phyloP scores from a whole-genome alignment of 1,140 invertebrate species.

The Megalopta genalis region DNA sequence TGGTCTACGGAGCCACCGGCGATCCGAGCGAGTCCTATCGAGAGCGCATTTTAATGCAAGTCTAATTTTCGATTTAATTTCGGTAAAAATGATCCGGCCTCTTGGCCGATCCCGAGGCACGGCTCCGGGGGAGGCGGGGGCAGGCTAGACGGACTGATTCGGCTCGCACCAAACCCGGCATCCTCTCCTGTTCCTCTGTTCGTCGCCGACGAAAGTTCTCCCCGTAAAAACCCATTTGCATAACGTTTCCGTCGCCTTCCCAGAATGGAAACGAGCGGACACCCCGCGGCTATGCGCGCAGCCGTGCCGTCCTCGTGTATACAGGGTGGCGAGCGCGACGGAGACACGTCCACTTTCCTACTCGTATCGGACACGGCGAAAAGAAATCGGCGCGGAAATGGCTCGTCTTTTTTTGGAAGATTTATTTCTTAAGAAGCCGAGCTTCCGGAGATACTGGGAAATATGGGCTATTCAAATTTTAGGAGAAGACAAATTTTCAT shows the following conservation, averaged over 20 bases:
- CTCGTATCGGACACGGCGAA: background rate
- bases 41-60: slow-evolving; percentile 75
- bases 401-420: too few species aligned
- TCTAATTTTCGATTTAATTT: slow-evolving; percentile 79
- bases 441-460: too few species aligned
- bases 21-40: slow-evolving; percentile 69
- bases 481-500: too few species aligned
- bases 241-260: slow-evolving; percentile 73
- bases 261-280: slow-evolving; percentile 70
- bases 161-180: slow-evolving; percentile 34
- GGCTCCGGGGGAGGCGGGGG: slow-evolving; percentile 26
- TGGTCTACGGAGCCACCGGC: slow-evolving; percentile 63
- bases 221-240: slow-evolving; percentile 71
- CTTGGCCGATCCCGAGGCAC: slow-evolving; percentile 58
- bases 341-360: background rate
- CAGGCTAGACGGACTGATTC: slow-evolving; percentile 44
- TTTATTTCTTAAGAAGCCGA: too few species aligned
- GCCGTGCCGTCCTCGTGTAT: background rate
- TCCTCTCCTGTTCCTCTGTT: slow-evolving; percentile 34
- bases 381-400: background rate
- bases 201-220: slow-evolving; percentile 69
- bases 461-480: too few species aligned
- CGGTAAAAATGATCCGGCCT: slow-evolving; percentile 75
- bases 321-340: background rate
- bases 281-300: slow-evolving; percentile 50